phyloP scores from a whole-genome alignment of 2,888 invertebrate species.

The Helleia helle region DNA sequence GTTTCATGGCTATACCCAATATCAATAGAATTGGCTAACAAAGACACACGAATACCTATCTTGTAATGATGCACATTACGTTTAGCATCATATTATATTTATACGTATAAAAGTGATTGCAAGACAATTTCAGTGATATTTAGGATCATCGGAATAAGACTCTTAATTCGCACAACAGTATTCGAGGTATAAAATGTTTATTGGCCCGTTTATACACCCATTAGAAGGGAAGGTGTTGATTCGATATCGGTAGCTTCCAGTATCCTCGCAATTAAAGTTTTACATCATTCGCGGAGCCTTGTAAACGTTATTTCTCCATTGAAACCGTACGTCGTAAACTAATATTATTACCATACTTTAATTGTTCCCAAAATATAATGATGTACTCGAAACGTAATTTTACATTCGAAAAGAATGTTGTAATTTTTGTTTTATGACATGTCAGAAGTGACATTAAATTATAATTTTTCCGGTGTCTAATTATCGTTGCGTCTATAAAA shows the following conservation, averaged over 20 bases:
- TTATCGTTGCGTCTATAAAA: conserved; percentile 3
- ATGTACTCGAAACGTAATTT: conserved; percentile 4
- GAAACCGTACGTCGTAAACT: conserved; percentile 58
- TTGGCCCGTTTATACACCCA: conserved; percentile 32
- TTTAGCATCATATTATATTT: too few species aligned
- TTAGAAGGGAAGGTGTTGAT: conserved; percentile 48
- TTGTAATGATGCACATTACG: too few species aligned
- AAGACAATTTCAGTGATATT: too few species aligned
- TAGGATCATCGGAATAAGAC: background rate
- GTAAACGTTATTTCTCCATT: conserved; percentile 63
- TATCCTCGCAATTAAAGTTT: conserved; percentile 46
- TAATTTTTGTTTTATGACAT: conserved; percentile 12
- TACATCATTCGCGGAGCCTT: conserved; percentile 60
- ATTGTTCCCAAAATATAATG: conserved; percentile 32
- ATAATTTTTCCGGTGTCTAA: conserved; percentile 9
- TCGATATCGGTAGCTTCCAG: conserved; percentile 31
- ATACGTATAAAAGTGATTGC: too few species aligned
- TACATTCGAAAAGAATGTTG: conserved; percentile 12
- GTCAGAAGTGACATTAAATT: conserved; percentile 9
- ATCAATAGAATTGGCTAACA: too few species aligned
- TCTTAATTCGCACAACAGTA: conserved; percentile 5
- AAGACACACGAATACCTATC: too few species aligned
- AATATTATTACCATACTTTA: conserved; percentile 46
- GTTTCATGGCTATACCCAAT: too few species aligned
- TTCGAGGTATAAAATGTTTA: conserved; percentile 24